These are phyloP conservation scores for Eremobia ochroleuca DNA, from an alignment of 2,888 invertebrate genomes.

Conservation along the genomic window DNA sequence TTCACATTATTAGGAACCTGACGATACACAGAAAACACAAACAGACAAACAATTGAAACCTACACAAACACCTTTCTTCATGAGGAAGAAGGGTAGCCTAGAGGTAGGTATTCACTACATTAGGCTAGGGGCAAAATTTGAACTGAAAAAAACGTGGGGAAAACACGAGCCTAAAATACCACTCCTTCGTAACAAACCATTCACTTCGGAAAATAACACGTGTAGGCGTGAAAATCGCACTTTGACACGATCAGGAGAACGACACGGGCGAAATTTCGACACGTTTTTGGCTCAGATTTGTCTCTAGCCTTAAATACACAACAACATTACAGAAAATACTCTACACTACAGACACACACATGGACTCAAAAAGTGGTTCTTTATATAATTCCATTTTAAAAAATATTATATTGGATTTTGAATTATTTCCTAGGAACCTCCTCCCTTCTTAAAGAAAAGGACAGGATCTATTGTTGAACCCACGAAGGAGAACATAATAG, in stretches of 20 bases:
- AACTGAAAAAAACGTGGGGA: not conserved
- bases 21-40: slow-evolving; percentile 70
- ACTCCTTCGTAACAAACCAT: not conserved
- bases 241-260: not conserved
- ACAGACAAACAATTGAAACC: slow-evolving; percentile 68
- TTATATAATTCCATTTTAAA: not conserved
- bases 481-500: slow-evolving; percentile 36
- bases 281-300: slow-evolving; percentile 13
- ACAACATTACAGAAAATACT: slow-evolving; percentile 12
- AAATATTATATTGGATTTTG: slow-evolving; percentile 5
- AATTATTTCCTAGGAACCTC: slow-evolving; percentile 40
- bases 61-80: slow-evolving; percentile 72
- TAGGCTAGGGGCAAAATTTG: slow-evolving; percentile 11
- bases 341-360: slow-evolving; percentile 25
- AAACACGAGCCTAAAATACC: not conserved
- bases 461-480: slow-evolving; percentile 13
- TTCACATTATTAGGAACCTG: slow-evolving; percentile 72
- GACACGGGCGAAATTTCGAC: not conserved
- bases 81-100: slow-evolving; percentile 73
- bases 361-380: not conserved
- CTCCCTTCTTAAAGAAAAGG: slow-evolving; percentile 47
- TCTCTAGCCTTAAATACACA: slow-evolving; percentile 5
- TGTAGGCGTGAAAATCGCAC: not conserved
- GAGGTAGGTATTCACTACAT: slow-evolving; percentile 72
- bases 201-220: not conserved